These are phyloP conservation scores for Eudemis profundana DNA, from an alignment of 2,888 invertebrate species.

Conservation along the genomic window DNA sequence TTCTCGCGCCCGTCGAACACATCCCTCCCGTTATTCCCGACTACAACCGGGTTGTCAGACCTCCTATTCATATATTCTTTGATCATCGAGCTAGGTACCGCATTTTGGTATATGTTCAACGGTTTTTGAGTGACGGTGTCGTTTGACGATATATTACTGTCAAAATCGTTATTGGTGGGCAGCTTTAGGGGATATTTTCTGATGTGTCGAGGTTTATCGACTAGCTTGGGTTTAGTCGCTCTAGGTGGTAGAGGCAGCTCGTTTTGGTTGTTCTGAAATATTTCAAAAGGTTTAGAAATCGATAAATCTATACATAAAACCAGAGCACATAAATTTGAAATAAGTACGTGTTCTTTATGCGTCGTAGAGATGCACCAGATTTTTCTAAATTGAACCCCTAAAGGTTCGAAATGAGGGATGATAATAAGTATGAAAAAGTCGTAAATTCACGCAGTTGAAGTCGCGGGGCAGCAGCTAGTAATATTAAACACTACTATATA, in stretches of 20 bases:
- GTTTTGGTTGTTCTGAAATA: slow-evolving; percentile 57
- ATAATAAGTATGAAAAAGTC: no score
- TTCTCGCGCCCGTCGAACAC: slow-evolving; percentile 60
- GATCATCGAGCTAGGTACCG: slow-evolving; percentile 50
- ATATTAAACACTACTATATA: no score
- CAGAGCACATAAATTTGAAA: no score
- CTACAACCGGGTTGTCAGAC: slow-evolving; percentile 29
- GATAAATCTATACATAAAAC: not conserved
- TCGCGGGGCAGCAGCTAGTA: no score
- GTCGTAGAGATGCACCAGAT: no score
- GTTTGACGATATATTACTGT: slow-evolving; percentile 29
- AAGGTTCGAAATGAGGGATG: no score
- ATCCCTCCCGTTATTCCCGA: slow-evolving; percentile 52
- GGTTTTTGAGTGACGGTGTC: slow-evolving; percentile 24
- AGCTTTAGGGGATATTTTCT: slow-evolving; percentile 70
- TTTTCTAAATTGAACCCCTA: no score
- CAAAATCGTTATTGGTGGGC: slow-evolving; percentile 45
- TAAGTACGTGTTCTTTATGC: not conserved
- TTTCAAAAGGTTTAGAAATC: slow-evolving; percentile 44
- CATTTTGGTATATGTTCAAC: slow-evolving; percentile 70
- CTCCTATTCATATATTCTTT: slow-evolving; percentile 34
- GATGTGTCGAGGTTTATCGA: slow-evolving; percentile 74
- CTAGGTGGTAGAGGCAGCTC: slow-evolving; percentile 72
- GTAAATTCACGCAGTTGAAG: no score
- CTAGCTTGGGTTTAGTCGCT: slow-evolving; percentile 65